Evolutionary conservation across 2,113 vertebrate genomes (phyloP).

Genomic region (Platysteira castanea): DNA sequence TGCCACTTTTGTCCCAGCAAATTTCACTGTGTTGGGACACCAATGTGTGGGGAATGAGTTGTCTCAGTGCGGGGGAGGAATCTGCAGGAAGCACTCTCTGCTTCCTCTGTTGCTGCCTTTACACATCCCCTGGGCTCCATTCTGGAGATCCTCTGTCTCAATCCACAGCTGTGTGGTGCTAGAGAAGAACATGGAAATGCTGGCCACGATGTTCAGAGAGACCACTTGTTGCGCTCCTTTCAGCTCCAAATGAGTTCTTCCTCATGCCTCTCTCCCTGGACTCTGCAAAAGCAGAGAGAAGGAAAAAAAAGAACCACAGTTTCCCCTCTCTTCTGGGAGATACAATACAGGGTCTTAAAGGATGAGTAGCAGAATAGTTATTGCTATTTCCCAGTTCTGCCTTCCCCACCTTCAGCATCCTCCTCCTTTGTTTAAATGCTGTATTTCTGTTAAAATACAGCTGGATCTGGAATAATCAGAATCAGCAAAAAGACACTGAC

Average conservation of each 20-base stretch:
- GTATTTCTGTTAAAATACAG: not conserved
- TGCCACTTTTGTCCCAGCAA: conserved; percentile 2
- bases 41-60: not conserved
- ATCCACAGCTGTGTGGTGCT: not conserved
- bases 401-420: not conserved
- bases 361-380: not conserved
- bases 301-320: not conserved
- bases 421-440: not conserved
- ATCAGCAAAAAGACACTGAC: not conserved
- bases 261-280: not conserved
- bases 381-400: not conserved
- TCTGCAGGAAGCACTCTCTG: not conserved
- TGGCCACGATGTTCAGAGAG: not conserved
- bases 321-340: not conserved
- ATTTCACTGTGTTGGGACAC: not conserved
- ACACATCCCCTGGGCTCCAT: not conserved
- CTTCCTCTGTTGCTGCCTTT: not conserved
- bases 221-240: not conserved
- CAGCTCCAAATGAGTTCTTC: not conserved
- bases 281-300: not conserved
- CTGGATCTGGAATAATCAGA: not conserved
- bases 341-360: not conserved
- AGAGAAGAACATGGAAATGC: not conserved
- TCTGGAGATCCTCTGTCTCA: not conserved
- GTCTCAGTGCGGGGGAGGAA: not conserved